Conservation (phyloP, 1,140 invertebrate species). For the Theocolax elegans region DNA sequence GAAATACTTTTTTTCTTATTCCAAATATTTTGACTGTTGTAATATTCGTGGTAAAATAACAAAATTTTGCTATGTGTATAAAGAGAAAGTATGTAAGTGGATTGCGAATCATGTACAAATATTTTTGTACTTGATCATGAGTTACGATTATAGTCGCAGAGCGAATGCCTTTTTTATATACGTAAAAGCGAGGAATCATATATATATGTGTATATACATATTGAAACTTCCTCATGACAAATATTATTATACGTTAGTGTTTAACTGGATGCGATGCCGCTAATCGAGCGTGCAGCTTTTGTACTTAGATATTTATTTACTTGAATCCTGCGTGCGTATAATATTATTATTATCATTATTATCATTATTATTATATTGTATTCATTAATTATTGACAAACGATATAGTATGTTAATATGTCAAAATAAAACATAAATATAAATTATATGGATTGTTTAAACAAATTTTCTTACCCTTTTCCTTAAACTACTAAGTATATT, state of each 20-base stretch:
- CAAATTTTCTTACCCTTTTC: too few species aligned
- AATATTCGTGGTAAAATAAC: not conserved
- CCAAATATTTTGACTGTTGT: not conserved
- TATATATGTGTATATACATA: too few species aligned
- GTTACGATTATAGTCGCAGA: conserved; percentile 8
- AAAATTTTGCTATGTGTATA: conserved; percentile 11
- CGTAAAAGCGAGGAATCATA: not conserved
- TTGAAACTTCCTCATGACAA: not conserved
- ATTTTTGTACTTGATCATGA: conserved; percentile 29
- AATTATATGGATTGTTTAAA: conserved; percentile 9
- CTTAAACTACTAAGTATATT: too few species aligned
- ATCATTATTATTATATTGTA: not conserved
- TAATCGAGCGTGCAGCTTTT: conserved; percentile 47
- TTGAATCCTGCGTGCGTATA: conserved; percentile 4
- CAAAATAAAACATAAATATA: conserved; percentile 23
- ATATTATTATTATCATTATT: not conserved
- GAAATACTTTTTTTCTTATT: not conserved
- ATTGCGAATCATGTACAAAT: not conserved
- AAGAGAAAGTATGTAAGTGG: conserved; percentile 1
- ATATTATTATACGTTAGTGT: not conserved
- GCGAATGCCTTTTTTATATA: conserved; percentile 20
- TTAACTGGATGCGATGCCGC: not conserved
- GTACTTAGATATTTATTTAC: conserved; percentile 64
- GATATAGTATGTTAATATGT: conserved; percentile 25
- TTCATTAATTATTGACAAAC: conserved; percentile 1